A percentile compares a stretch with the other conserved stretches of the same genome.
phyloP scores from a whole-genome alignment of 1,140 invertebrate genomes.

The Sycophila sp. region DNA sequence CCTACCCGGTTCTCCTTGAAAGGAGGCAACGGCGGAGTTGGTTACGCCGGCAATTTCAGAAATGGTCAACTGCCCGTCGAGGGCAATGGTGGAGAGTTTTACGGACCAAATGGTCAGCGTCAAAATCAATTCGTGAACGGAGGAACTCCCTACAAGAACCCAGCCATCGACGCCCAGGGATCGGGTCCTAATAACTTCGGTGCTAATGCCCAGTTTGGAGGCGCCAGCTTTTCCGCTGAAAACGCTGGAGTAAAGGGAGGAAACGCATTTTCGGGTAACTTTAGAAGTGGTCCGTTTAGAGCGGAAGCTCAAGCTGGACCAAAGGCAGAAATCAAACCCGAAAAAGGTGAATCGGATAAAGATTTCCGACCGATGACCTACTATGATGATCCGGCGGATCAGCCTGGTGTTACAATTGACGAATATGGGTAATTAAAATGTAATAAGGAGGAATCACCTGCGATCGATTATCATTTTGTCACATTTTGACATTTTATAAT shows the following conservation, averaged over 20 bases:
- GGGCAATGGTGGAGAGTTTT: background rate
- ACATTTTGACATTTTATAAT: background rate
- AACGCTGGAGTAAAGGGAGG: background rate
- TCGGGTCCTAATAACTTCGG: slow-evolving; percentile 39
- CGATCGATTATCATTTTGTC: no score
- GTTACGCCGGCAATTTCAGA: background rate
- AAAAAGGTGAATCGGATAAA: no score
- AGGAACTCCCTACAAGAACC: background rate
- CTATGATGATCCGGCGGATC: background rate
- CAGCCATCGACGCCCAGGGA: slow-evolving; percentile 2
- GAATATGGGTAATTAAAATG: slow-evolving; percentile 13
- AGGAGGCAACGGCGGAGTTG: no score
- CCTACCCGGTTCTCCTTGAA: no score
- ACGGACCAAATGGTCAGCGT: background rate
- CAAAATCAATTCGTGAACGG: background rate
- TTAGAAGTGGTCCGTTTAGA: background rate
- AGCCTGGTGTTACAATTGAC: background rate
- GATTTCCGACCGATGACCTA: no score
- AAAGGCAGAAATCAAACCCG: no score
- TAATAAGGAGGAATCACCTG: no score
- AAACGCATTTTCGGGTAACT: background rate
- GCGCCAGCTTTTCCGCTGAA: background rate
- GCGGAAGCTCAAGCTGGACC: background rate
- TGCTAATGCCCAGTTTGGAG: slow-evolving; percentile 5
- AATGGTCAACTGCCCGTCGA: background rate